Conservation (phyloP, 2,888 invertebrate species). For the Melanchra persicariae region DNA sequence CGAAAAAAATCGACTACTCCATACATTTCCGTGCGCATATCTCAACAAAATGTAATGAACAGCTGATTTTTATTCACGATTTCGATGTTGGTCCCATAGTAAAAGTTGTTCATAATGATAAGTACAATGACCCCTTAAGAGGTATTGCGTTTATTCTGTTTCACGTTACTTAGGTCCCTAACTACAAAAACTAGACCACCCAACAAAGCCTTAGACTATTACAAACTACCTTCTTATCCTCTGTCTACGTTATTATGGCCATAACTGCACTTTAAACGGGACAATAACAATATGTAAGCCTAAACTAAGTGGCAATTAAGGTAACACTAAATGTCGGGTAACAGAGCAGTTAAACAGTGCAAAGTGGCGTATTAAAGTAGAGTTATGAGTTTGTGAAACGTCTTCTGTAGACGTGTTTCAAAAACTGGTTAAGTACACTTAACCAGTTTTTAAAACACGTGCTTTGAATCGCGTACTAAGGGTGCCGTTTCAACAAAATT, state of each 20-base stretch:
- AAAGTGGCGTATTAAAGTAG: conserved; percentile 56
- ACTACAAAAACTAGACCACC: background rate
- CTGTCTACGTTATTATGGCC: conserved; percentile 39
- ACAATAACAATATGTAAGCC: conserved; percentile 65
- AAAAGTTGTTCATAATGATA: too few relatives aligned
- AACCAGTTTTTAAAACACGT: too few relatives aligned
- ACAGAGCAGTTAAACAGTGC: conserved; percentile 52
- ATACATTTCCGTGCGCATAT: too few relatives aligned
- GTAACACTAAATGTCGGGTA: conserved; percentile 48
- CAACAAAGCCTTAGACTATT: conserved; percentile 8
- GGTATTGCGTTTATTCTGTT: too few relatives aligned
- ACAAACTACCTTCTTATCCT: conserved; percentile 25
- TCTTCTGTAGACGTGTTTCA: conserved; percentile 36
- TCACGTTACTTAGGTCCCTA: background rate
- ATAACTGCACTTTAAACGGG: conserved; percentile 58
- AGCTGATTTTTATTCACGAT: too few relatives aligned
- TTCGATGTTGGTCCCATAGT: too few relatives aligned
- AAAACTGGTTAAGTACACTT: background rate
- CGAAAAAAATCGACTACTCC: too few relatives aligned
- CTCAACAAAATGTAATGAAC: too few relatives aligned
- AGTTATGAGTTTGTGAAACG: conserved; percentile 58
- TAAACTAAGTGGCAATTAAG: conserved; percentile 68
- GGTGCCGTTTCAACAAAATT: background rate
- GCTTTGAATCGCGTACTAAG: too few relatives aligned
- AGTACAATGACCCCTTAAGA: too few relatives aligned